Conservation (phyloP, 2,797 vertebrate species). For the Sebastolobus altivelis region DNA sequence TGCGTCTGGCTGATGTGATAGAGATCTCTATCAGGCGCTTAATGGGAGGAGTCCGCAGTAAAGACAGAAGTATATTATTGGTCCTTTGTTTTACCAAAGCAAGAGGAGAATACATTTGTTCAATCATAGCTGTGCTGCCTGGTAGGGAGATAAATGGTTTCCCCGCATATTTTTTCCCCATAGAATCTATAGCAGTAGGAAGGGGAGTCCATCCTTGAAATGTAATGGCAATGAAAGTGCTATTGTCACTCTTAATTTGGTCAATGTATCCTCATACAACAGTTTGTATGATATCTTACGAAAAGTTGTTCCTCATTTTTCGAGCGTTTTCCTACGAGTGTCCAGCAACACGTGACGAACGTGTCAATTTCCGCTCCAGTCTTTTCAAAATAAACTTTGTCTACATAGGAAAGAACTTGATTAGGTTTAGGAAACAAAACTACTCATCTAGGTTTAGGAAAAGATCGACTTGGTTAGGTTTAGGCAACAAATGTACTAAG, state of each 20-base stretch:
- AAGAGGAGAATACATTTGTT: constrained; percentile 38
- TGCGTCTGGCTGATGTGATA: constrained; percentile 47
- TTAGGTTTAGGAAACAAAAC: no score
- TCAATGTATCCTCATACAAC: no score
- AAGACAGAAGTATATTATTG: constrained; percentile 52
- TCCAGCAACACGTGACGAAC: no score
- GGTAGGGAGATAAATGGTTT: constrained; percentile 27
- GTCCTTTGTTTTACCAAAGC: constrained; percentile 54
- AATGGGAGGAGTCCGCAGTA: constrained; percentile 46
- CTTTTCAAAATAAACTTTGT: no score
- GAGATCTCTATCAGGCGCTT: constrained; percentile 71
- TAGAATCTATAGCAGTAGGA: not conserved
- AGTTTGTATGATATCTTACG: no score
- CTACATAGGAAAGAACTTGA: no score
- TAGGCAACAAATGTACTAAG: no score
- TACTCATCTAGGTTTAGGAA: no score
- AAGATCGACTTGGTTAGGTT: no score
- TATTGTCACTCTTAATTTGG: constrained; percentile 7
- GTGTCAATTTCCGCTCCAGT: no score
- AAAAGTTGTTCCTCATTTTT: no score
- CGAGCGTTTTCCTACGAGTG: no score
- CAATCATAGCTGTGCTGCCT: constrained; percentile 16
- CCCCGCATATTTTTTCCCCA: not conserved
- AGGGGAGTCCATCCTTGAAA: not conserved
- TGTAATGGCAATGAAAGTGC: not conserved